Conservation (phyloP, 2,888 invertebrate genomes). For the Priocnemis perturbator region DNA sequence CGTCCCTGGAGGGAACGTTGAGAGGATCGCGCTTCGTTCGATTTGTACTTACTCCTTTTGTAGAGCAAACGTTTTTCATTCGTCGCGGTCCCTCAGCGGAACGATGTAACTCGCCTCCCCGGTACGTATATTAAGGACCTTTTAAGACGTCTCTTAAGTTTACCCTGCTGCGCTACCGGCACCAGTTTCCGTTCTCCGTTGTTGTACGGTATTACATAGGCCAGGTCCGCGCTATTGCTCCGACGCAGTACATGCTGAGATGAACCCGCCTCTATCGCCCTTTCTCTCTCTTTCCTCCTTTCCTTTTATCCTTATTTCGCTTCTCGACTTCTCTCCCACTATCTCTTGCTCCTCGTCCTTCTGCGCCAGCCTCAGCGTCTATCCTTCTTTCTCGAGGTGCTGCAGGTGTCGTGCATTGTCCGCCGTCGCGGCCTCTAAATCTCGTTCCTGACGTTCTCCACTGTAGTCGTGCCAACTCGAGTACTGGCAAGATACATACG, state of each 20-base stretch:
- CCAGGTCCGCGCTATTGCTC: slow-evolving; percentile 31
- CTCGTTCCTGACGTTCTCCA: slow-evolving; percentile 64
- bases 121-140: slow-evolving; percentile 44
- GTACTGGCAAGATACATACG: slow-evolving; percentile 63
- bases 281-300: slow-evolving; percentile 16
- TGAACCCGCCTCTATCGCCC: slow-evolving; percentile 31
- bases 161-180: slow-evolving; percentile 45
- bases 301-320: slow-evolving; percentile 23
- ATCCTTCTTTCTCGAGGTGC: slow-evolving; percentile 49
- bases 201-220: slow-evolving; percentile 32
- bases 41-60: slow-evolving; percentile 46
- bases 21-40: slow-evolving; percentile 25
- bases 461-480: slow-evolving; percentile 58
- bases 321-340: slow-evolving; percentile 18
- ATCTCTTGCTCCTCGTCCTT: slow-evolving; percentile 30
- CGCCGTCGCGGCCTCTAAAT: slow-evolving; percentile 69
- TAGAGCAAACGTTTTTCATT: slow-evolving; percentile 45
- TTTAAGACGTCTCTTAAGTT: slow-evolving; percentile 45
- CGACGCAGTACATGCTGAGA: slow-evolving; percentile 32
- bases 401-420: slow-evolving; percentile 72
- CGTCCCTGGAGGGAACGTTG: too few relatives aligned
- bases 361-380: slow-evolving; percentile 20
- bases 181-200: slow-evolving; percentile 49
- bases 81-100: slow-evolving; percentile 42
- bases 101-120: slow-evolving; percentile 44